Base-by-base conservation (phyloP, 2,113 vertebrate genomes). In the Microcebus murinus region DNA sequence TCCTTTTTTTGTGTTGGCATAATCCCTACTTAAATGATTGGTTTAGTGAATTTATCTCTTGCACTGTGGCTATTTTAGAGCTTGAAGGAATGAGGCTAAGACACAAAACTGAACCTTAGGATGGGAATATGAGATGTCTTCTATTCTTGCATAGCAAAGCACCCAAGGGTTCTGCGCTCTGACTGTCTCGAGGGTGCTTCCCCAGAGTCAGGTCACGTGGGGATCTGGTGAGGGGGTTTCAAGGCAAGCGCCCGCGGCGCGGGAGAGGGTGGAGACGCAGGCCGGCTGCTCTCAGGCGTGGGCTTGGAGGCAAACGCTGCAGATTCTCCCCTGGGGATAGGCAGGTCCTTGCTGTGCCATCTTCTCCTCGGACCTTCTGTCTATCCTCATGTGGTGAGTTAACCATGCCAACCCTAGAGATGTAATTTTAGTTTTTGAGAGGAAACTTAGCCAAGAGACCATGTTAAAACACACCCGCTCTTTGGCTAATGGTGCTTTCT, bases 351-450 rank as follows among this genome's bases (percentile, higher is more conserved):
- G 36, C 42, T 70, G 48, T 88, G 31, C 10, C 2, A 12, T 79
- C 17, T 74, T n/a, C 31, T 61, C 27, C 52, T 18, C 50, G 45
- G 13, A 23, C 50, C 31, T 70, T 88, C 67, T 90, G 61, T 87
- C 63, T 34, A 0, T 57, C 52, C 39, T 95, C 73, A 73, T 71
- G 27, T 5, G 36, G 14, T 80, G 48, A 91, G 84, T 96, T 83
- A 74, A 85, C 77, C 77, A 71, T 90, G 82, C 34, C 15, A 17
- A 50, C 55, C 67, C 3, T 23, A 57, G 42, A 89, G 61, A 31
- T 34, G 20, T 61, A 82, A 59, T 96, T 90, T 87, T 67, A 50
- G 34, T 71, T 97, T 97, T 95, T 71, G 15, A 4, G 80, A 83
- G 74, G 42, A 15, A 36, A 61, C 52, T 42, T 77, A n/a, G 20